A percentile compares a stretch with the other conserved stretches of the same genome.
Evolutionary conservation across 2,797 vertebrate genomes (phyloP).

Genomic region (Mus spretus): DNA sequence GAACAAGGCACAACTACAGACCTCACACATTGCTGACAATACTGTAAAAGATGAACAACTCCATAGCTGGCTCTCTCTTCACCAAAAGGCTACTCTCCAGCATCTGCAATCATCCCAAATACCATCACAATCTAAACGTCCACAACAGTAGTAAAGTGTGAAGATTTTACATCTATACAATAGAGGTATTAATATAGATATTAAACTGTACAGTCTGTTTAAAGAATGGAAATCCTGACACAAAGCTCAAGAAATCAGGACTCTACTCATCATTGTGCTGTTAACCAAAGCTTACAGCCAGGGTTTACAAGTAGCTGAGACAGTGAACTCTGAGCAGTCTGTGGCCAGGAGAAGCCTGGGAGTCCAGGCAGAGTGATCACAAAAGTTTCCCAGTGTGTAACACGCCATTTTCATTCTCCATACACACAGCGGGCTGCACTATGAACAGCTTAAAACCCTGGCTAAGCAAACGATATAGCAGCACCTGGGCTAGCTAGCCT

Average conservation of each 20-base stretch:
- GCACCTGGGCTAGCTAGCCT: background rate
- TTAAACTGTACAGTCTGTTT: background rate
- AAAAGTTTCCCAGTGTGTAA: background rate
- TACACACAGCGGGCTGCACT: background rate
- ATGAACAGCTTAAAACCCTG: background rate
- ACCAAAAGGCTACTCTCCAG: slow-evolving; percentile 12
- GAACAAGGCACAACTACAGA: background rate
- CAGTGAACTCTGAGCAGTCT: background rate
- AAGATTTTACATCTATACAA: background rate
- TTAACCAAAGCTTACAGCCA: background rate
- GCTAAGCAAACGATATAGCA: background rate
- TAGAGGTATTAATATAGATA: background rate
- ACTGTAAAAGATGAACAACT: background rate
- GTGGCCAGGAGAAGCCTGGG: background rate
- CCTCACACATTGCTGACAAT: background rate
- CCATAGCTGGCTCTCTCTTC: background rate
- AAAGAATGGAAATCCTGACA: background rate
- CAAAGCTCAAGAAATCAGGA: background rate
- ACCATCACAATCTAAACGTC: background rate
- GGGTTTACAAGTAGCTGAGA: background rate
- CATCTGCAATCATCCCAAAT: background rate
- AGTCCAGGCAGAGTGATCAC: background rate
- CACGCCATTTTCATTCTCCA: background rate
- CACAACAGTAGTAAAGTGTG: background rate
- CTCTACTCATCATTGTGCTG: background rate